Evolutionary conservation across 1,140 invertebrate species (phyloP).

Genomic region (Callitettix versicolor): DNA sequence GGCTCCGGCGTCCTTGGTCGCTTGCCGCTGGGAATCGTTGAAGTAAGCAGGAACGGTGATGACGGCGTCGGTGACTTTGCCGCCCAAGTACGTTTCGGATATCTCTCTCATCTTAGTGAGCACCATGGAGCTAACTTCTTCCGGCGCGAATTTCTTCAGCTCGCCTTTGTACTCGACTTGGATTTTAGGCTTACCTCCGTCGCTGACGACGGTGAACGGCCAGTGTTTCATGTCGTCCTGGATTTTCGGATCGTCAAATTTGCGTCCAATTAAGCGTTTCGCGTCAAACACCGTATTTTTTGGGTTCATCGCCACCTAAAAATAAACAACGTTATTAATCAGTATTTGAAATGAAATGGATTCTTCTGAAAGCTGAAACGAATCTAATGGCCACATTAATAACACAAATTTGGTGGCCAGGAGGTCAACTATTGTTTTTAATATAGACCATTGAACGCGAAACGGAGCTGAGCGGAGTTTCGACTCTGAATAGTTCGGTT

Average conservation of each 20-base stretch:
- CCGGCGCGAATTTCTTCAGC: slow-evolving; percentile 57
- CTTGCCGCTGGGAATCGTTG: slow-evolving; percentile 57
- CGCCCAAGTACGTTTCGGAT: slow-evolving; percentile 43
- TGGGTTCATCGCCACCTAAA: slow-evolving; percentile 70
- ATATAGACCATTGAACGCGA: too few relatives aligned
- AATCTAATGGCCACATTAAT: too few relatives aligned
- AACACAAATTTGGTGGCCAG: too few relatives aligned
- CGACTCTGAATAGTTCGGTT: too few relatives aligned
- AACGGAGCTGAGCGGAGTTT: too few relatives aligned
- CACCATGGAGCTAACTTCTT: slow-evolving; percentile 60
- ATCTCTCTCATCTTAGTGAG: slow-evolving; percentile 67
- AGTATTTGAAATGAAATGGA: too few relatives aligned
- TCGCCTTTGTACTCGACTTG: slow-evolving; percentile 62
- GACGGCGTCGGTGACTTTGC: slow-evolving; percentile 36
- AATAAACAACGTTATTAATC: not conserved
- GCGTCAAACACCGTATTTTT: slow-evolving; percentile 77
- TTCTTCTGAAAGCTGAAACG: too few relatives aligned
- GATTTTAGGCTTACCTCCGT: slow-evolving; percentile 48
- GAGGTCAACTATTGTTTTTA: too few relatives aligned
- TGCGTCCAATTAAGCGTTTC: slow-evolving; percentile 49
- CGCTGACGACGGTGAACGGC: slow-evolving; percentile 53
- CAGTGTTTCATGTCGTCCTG: slow-evolving; percentile 55
- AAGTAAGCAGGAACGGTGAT: slow-evolving; percentile 65
- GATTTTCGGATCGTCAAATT: slow-evolving; percentile 55
- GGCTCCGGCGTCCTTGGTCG: slow-evolving; percentile 62